Base-by-base conservation (phyloP, 2,888 invertebrate species). In the Trachelus stipa region DNA sequence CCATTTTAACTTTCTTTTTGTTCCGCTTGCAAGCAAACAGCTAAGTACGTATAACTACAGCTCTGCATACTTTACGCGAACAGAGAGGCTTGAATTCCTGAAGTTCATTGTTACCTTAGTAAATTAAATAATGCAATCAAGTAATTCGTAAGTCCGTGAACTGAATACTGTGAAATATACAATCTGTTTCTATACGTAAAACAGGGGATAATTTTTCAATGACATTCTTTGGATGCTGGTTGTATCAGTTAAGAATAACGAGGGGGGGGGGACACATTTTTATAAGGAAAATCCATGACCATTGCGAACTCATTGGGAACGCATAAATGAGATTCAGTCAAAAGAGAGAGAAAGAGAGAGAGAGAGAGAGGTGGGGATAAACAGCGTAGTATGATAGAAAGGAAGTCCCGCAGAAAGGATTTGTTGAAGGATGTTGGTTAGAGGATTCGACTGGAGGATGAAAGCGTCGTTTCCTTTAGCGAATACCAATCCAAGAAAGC, bases 361-460 rank as follows among this genome's bases (percentile, higher is more conserved):
- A 37, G 76, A 78, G 75, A 77, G 77, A 69, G 31, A 74, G 73
- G 56, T 37, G n/a, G 76, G 40, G 73, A 37, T 34, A 69, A 75
- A 79, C 73, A 77, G 77, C 9, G 56, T 23, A 56, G 15, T 40
- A 40, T 4, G 56, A 23, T 15, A 56, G 56, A 56, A 56, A 9
- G 56, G 56, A 56, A 23, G 23, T 56, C 56, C 56, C 56, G 9
- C 23, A 56, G 56, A 56, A 56, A 56, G 56, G 23, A 56, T 23
- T 56, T 23, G 56, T 23, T 23, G 56, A 56, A 56, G 56, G 56
- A 56, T 56, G 56, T 23, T 56, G 56, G 56, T 56, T 56, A 56
- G 23, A 15, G 9, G 56, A 56, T 56, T 6, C 9, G 23, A 56
- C 56, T 23, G 56, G 23, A 9, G 56, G 2, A 56, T 23, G 56